Evolutionary conservation across 1,140 invertebrate species (phyloP).

Genomic region (Zaprionus davidi): DNA sequence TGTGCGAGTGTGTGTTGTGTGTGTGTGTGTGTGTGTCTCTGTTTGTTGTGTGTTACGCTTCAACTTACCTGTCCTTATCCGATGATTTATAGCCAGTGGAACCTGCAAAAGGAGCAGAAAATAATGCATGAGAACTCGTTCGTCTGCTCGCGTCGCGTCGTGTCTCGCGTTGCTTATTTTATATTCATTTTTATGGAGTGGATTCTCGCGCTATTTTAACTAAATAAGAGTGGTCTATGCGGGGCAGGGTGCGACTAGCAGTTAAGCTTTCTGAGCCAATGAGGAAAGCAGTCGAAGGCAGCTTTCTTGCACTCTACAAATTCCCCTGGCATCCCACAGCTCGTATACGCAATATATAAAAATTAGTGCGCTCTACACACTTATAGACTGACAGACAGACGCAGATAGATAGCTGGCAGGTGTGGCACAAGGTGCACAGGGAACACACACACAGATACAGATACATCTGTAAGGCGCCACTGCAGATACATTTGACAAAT

Average conservation of each 20-base stretch:
- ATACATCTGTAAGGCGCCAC: slow-evolving; percentile 21
- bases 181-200: slow-evolving; percentile 12
- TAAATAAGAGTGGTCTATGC: neutral
- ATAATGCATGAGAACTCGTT: slow-evolving; percentile 44
- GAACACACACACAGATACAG: slow-evolving; percentile 10
- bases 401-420: slow-evolving; percentile 6
- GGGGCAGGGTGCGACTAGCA: too few species aligned
- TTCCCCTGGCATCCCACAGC: neutral
- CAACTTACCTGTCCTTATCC: slow-evolving; percentile 84
- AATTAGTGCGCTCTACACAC: slow-evolving; percentile 1
- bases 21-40: slow-evolving; percentile 19
- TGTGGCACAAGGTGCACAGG: slow-evolving; percentile 25
- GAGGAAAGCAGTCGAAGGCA: neutral
- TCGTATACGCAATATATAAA: slow-evolving; percentile 1
- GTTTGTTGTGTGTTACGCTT: slow-evolving; percentile 60
- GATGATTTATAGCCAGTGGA: slow-evolving; percentile 84
- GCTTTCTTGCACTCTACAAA: neutral
- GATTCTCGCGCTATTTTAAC: slow-evolving; percentile 11
- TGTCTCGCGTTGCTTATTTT: neutral
- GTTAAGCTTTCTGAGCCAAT: neutral
- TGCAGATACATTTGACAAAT: slow-evolving; percentile 56
- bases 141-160: slow-evolving; percentile 14
- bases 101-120: slow-evolving; percentile 66
- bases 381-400: slow-evolving; percentile 6
- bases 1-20: slow-evolving; percentile 13